Evolutionary conservation across 2,888 invertebrate species (phyloP).

Genomic region (Eristalis intricaria): DNA sequence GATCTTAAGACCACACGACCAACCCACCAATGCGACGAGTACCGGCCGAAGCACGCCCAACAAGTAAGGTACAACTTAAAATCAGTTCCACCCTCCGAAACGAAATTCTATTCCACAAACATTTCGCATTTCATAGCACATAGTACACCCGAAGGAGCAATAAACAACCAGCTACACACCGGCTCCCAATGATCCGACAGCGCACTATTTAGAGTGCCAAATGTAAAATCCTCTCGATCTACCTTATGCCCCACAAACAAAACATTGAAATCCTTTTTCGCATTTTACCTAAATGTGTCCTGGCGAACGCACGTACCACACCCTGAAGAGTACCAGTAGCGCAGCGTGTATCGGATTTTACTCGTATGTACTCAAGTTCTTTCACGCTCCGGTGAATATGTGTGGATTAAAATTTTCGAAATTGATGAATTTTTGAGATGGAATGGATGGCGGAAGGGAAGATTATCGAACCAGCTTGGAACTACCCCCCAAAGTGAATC

Average conservation of each 20-base stretch:
- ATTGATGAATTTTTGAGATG: conserved; percentile 64
- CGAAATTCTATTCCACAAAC: conserved; percentile 24
- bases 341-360: not conserved
- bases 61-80: conserved; percentile 18
- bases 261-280: conserved; percentile 55
- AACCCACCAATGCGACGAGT: not conserved
- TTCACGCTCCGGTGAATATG: conserved; percentile 50
- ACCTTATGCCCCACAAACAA: conserved; percentile 29
- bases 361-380: not conserved
- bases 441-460: conserved; percentile 6
- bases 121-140: conserved; percentile 12
- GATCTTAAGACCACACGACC: not conserved
- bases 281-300: conserved; percentile 33
- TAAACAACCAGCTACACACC: conserved; percentile 26
- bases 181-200: conserved; percentile 28
- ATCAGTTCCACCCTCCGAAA: conserved; percentile 12
- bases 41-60: not conserved
- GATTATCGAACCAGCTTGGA: conserved; percentile 31
- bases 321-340: not conserved
- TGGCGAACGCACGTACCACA: conserved; percentile 32
- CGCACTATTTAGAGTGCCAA: conserved; percentile 39
- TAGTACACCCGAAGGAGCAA: conserved; percentile 32
- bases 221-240: conserved; percentile 32
- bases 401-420: conserved; percentile 63
- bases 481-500: conserved; percentile 9